Base-by-base conservation (phyloP, 2,797 vertebrate genomes). In the Intellagama lesueurii region DNA sequence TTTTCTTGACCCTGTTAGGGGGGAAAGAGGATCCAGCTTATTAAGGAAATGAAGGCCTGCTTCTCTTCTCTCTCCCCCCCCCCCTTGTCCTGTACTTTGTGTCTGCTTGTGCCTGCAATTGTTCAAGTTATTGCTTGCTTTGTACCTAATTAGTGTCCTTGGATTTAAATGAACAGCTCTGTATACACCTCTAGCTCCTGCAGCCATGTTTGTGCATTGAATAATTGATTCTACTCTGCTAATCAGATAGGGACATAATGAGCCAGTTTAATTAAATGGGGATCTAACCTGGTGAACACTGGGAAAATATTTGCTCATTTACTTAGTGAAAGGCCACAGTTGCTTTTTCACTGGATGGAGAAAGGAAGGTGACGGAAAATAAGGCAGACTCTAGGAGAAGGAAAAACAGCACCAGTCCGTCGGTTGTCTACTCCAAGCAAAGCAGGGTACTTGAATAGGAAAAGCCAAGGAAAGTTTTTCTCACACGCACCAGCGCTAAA, bases 101-200 rank as follows among this genome's bases (percentile, higher is more conserved):
- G 96, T 96, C 96, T 95, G 96, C 95, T 96, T 96, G 96, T 96
- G 97, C 96, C 97, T 95, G 96, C 98, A 98, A 98, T 98, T 98
- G 97, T 98, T 97, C 98, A 98, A 98, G 98, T 98, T 98, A 98
- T 98, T 98, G 98, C 98, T 98, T 98, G 98, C 98, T 99, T 99
- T 99, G 98, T 98, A 98, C 98, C 98, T 99, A 99, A 99, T 99
- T 99, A 99, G 98, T 99, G 98, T 99, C 98, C 98, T 99, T 99
- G 98, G 98, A 99, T 99, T 98, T 98, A 99, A 99, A 98, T 98
- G 98, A 98, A 98, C 98, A 98, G 98, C 98, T 98, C 97, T 97
- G 98, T 97, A 97, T 98, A 98, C 97, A 98, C 98, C 98, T 98
- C 98, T 97, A 98, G 98, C 98, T 98, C 98, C 98, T 98, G 97